Percentiles rank a stretch among this genome's conserved stretches.
Conservation (phyloP, 1,140 invertebrate species). For the Coboldia fuscipes region DNA sequence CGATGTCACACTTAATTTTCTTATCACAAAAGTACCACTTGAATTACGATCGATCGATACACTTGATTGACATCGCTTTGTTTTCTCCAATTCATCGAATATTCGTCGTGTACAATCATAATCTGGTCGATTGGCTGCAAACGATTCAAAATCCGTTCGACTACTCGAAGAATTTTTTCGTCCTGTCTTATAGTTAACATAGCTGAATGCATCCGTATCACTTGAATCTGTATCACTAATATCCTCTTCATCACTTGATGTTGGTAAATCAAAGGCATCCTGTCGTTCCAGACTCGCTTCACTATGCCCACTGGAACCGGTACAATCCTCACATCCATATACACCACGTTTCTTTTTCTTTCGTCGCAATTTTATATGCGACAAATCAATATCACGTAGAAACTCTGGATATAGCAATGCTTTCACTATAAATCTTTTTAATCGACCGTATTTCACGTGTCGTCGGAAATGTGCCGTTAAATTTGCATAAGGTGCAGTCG, state of each 20-base stretch:
- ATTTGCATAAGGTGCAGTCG: slow-evolving; percentile 41
- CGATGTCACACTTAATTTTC: not conserved
- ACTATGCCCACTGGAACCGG: slow-evolving; percentile 9
- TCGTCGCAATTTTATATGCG: slow-evolving; percentile 23
- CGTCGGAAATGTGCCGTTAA: slow-evolving; percentile 51
- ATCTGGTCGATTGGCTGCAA: slow-evolving; percentile 22
- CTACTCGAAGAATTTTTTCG: slow-evolving; percentile 11
- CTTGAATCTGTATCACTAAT: slow-evolving; percentile 16
- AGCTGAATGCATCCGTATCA: slow-evolving; percentile 35
- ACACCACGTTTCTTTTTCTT: too few species aligned
- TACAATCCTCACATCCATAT: slow-evolving; percentile 7
- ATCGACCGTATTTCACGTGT: slow-evolving; percentile 44
- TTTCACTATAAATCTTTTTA: slow-evolving; percentile 46
- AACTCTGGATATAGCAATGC: slow-evolving; percentile 42
- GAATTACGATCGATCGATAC: not conserved
- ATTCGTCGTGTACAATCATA: not conserved
- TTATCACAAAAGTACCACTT: not conserved
- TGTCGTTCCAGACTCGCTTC: slow-evolving; percentile 23
- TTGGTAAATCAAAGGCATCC: slow-evolving; percentile 28
- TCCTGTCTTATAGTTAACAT: slow-evolving; percentile 36
- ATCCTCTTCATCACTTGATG: slow-evolving; percentile 11
- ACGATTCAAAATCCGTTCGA: slow-evolving; percentile 19
- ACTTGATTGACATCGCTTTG: not conserved
- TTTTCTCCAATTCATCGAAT: not conserved
- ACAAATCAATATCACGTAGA: slow-evolving; percentile 20